These are phyloP conservation scores for Macquaria ambigua DNA, from an alignment of 2,113 vertebrate genomes.

Conservation along the genomic window DNA sequence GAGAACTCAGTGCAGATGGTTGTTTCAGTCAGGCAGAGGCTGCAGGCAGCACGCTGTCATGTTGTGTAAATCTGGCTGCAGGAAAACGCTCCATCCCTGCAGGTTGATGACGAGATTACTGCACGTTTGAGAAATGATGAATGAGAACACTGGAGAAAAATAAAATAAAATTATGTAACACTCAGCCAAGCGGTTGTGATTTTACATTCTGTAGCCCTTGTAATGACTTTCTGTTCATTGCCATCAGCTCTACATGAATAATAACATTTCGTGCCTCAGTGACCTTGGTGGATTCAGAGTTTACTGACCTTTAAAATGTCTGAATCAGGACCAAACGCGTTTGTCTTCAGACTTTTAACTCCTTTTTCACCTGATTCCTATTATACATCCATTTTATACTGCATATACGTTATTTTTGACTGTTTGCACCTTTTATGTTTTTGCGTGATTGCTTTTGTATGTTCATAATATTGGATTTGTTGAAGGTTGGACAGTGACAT, in stretches of 20 bases:
- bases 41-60: constrained; percentile 63
- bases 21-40: constrained; percentile 62
- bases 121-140: constrained; percentile 51
- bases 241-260: constrained; percentile 65
- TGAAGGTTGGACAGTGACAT: constrained; percentile 53
- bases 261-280: constrained; percentile 63
- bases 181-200: constrained; percentile 15
- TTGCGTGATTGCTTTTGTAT: not conserved
- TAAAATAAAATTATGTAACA: constrained; percentile 40
- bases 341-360: constrained; percentile 37
- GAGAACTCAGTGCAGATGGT: constrained; percentile 60
- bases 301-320: constrained; percentile 72
- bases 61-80: constrained; percentile 51
- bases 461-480: constrained; percentile 3
- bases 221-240: constrained; percentile 36
- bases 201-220: constrained; percentile 29
- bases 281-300: constrained; percentile 52
- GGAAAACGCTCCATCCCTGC: constrained; percentile 29
- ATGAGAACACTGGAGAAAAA: constrained; percentile 34
- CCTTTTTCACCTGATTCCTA: not conserved
- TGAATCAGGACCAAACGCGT: constrained; percentile 51
- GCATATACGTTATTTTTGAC: not conserved
- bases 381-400: constrained; percentile 1
- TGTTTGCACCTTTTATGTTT: not conserved
- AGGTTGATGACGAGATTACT: constrained; percentile 50